A percentile compares a stretch with the other conserved stretches of the same genome.
These are phyloP conservation scores for Pionites leucogaster DNA, from an alignment of 2,113 vertebrate species.

Conservation along the genomic window DNA sequence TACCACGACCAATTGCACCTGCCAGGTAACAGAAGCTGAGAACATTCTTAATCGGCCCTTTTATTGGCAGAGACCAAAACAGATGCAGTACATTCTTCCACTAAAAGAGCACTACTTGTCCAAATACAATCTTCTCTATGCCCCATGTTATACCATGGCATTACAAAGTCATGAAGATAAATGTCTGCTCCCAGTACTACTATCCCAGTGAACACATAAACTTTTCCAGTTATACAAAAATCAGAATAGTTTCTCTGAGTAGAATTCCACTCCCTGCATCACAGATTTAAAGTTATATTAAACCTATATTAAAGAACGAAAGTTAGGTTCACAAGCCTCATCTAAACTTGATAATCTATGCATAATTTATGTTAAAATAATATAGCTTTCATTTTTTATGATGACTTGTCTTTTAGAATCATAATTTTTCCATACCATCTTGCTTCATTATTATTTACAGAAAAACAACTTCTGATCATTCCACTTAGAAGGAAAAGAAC, in stretches of 20 bases:
- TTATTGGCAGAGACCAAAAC: background rate
- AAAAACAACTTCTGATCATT: slow-evolving; percentile 25
- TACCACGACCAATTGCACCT: background rate
- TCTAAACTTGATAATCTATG: slow-evolving; percentile 31
- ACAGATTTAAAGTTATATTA: slow-evolving; percentile 45
- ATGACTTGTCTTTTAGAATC: background rate
- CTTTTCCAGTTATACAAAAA: slow-evolving; percentile 38
- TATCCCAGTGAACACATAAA: background rate
- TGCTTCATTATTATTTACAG: slow-evolving; percentile 45
- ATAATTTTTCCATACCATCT: background rate
- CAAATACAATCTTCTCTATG: background rate
- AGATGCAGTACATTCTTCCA: background rate
- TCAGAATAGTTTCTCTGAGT: slow-evolving; percentile 12
- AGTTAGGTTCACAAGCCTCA: slow-evolving; percentile 35
- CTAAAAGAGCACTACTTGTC: background rate
- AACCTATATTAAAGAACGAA: slow-evolving; percentile 47
- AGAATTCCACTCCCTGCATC: slow-evolving; percentile 45
- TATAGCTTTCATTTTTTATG: slow-evolving; percentile 11
- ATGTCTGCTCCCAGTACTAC: background rate
- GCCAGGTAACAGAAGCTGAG: background rate
- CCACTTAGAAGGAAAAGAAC: slow-evolving; percentile 2
- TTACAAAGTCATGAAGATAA: background rate
- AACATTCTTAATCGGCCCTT: background rate
- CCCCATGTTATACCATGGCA: background rate
- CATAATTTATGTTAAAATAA: slow-evolving; percentile 58